These are phyloP conservation scores for Burhinus bistriatus DNA, from an alignment of 2,113 vertebrate species.

Conservation along the genomic window DNA sequence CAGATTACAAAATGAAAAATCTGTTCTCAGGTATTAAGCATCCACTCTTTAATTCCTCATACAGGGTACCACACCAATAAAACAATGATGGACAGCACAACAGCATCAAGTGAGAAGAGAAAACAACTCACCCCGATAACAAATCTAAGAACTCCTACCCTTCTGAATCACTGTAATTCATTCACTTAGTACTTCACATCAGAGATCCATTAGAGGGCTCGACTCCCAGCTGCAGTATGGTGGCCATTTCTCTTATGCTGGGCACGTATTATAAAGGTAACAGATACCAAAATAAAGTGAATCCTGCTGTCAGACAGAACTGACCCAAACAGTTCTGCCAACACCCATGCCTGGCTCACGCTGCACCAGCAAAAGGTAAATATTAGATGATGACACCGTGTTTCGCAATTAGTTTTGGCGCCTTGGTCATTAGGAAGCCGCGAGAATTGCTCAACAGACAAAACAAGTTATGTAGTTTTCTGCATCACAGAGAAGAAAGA, in stretches of 20 bases:
- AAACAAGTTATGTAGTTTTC: neutral
- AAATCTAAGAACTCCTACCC: neutral
- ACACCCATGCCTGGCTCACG: accelerated
- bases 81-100: neutral
- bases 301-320: neutral
- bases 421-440: neutral
- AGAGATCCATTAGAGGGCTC: neutral
- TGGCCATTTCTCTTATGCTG: accelerated
- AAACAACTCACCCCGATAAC: neutral
- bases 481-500: neutral
- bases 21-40: neutral
- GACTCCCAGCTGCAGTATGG: neutral
- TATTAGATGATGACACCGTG: neutral
- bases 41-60: neutral
- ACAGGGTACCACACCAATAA: neutral
- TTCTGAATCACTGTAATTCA: neutral
- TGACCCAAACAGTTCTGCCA: neutral
- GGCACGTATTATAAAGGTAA: accelerated
- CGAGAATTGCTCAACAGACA: neutral
- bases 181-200: neutral
- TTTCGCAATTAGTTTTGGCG: neutral
- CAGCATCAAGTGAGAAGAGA: neutral
- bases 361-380: neutral
- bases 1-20: slow-evolving; percentile 1
- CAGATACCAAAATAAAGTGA: neutral